Evolutionary conservation across 1,140 invertebrate species (phyloP), one percentile per base, ranked within the genome.

Genomic region (Calosoma granatense): DNA sequence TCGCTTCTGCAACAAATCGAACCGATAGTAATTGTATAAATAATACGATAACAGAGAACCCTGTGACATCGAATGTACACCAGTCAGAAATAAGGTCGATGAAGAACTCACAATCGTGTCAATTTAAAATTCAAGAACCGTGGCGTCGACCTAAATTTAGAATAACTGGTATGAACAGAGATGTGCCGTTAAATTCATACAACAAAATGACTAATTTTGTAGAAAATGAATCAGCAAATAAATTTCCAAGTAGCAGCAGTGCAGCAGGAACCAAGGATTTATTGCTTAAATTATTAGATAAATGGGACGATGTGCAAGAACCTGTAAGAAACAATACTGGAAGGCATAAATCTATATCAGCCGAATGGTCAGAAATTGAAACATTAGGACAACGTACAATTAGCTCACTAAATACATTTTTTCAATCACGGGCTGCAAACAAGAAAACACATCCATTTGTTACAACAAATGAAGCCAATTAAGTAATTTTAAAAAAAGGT

Each of bases 201-300:
- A 76, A 80, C 15, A 75, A 72, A 23, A 72, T 77, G 54, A 78
- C 53, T 30, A 14, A 14, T 21, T 53, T 21, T 22, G n/a, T 14
- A 6, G 53, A 26, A 26, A 26, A 54, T 36, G 12, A 14, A 6
- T 6, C 21, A 3, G 36, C 19, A 17, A 3, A 36, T 4, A 54
- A 26, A 26, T 22, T 20, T 11, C 21, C 20, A 14, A 20, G 12
- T 22, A 26, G 51, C 2, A 73, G 72, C 55, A 80, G 79, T 21
- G 79, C 79, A 4, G 80, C 80, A 58, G 83, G 81, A 59, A 84
- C 84, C 9, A 87, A 88, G 69, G 82, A 88, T 66, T 73, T 87
- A 17, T 67, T 89, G 22, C 65, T 88, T 17, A 81, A 86, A 69
- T 70, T 89, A 41, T 66, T 89, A 23, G 83, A 85, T 56, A 84